These are phyloP conservation scores for Crax fasciolata DNA, from an alignment of 2,797 vertebrate genomes.

Conservation along the genomic window DNA sequence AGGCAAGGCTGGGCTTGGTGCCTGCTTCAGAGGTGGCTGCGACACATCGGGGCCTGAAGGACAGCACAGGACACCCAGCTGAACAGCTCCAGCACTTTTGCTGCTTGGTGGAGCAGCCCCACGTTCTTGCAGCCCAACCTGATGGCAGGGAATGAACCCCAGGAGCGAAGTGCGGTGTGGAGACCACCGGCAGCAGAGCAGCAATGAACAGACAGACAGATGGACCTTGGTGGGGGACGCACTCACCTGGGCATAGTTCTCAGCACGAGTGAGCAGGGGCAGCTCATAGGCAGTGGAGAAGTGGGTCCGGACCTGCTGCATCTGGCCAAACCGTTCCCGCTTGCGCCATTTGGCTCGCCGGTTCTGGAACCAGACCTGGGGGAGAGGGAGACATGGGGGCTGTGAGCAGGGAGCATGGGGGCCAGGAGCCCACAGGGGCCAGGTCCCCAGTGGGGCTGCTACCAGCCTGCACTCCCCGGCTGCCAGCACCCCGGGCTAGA, in stretches of 20 bases:
- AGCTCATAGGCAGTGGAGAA: constrained; percentile 97
- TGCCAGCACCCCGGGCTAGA: neutral
- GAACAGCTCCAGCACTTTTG: neutral
- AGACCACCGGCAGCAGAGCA: neutral
- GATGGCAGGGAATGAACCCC: neutral
- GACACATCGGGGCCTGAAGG: neutral
- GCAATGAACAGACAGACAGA: neutral
- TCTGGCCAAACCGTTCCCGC: constrained; percentile 97
- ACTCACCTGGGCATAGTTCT: constrained; percentile 97
- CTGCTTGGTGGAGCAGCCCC: neutral
- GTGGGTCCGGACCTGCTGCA: constrained; percentile 99
- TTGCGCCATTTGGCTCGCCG: constrained; percentile 98
- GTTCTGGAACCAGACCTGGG: constrained; percentile 99
- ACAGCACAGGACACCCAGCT: neutral
- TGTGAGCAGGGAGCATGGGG: neutral
- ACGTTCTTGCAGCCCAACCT: neutral
- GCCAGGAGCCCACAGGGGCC: neutral
- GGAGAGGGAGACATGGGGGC: neutral
- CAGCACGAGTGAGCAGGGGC: constrained; percentile 94
- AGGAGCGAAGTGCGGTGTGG: rapidly evolving
- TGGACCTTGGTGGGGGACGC: rapidly evolving
- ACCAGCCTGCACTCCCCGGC: neutral
- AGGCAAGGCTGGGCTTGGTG: neutral
- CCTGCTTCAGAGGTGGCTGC: neutral
- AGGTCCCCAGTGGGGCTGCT: neutral